These are phyloP conservation scores for Salvator merianae DNA, from an alignment of 2,113 vertebrate species.

Conservation along the genomic window DNA sequence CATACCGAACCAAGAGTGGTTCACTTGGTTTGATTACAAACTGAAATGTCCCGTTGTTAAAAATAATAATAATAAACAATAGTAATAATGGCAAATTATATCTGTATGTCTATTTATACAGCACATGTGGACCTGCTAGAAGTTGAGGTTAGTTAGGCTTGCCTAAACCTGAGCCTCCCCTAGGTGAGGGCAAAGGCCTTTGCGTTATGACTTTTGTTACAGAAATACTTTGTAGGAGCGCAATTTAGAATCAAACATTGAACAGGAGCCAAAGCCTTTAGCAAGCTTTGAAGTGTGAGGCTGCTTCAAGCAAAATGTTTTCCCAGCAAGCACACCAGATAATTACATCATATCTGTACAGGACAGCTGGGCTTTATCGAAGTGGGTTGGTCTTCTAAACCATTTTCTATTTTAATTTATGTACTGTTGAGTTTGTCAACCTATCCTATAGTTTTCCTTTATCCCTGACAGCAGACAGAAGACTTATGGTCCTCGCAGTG, in stretches of 20 bases:
- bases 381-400: too few relatives aligned
- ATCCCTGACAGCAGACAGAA: neutral
- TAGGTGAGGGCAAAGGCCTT: neutral
- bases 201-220: neutral
- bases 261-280: neutral
- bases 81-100: too few relatives aligned
- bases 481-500: neutral
- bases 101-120: too few relatives aligned
- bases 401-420: neutral
- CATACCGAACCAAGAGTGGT: too few relatives aligned
- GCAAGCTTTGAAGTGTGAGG: neutral
- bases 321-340: neutral
- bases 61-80: too few relatives aligned
- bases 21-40: too few relatives aligned
- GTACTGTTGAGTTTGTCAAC: neutral
- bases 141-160: too few relatives aligned
- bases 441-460: neutral
- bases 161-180: too few relatives aligned
- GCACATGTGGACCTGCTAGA: too few relatives aligned
- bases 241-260: neutral
- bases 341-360: neutral
- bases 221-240: neutral
- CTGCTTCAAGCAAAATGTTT: neutral
- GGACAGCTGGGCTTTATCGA: neutral
- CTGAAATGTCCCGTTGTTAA: too few relatives aligned